phyloP scores from a whole-genome alignment of 2,888 invertebrate species.

The Patella pellucida region DNA sequence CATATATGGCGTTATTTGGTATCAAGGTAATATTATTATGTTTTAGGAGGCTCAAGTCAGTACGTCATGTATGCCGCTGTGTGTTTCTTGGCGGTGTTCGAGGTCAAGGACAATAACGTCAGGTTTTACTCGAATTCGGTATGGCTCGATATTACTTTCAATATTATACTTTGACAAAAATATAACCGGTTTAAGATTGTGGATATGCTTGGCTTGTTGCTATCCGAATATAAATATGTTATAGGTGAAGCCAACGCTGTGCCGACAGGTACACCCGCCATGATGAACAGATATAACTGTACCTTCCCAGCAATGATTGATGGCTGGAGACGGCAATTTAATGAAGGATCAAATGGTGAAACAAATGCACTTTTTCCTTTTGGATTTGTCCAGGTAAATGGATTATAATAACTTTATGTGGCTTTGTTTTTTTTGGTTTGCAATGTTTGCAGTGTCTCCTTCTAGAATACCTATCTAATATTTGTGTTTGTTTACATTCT shows the following conservation, averaged over 20 bases:
- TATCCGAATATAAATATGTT: background rate
- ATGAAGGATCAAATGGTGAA: constrained; percentile 39
- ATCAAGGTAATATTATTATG: constrained; percentile 63
- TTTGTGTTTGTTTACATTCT: background rate
- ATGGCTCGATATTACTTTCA: too few relatives aligned
- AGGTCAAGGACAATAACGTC: too few relatives aligned
- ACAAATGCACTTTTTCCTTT: constrained; percentile 59
- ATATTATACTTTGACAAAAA: too few relatives aligned
- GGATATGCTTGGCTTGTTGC: too few relatives aligned
- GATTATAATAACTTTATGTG: background rate
- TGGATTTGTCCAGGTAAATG: constrained; percentile 64
- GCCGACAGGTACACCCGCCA: constrained; percentile 21
- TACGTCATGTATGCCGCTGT: too few relatives aligned
- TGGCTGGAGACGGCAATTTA: constrained; percentile 59
- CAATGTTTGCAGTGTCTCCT: too few relatives aligned
- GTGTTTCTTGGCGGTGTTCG: too few relatives aligned
- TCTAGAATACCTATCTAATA: too few relatives aligned
- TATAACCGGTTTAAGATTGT: too few relatives aligned
- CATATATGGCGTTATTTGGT: constrained; percentile 66
- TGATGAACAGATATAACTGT: constrained; percentile 49
- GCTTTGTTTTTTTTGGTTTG: too few relatives aligned
- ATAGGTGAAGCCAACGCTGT: constrained; percentile 55
- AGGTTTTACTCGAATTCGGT: too few relatives aligned
- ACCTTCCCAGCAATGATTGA: constrained; percentile 62
- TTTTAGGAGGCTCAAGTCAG: too few relatives aligned